These are phyloP conservation scores for Trialeurodes vaporariorum DNA, from an alignment of 1,140 invertebrate genomes.

Conservation along the genomic window DNA sequence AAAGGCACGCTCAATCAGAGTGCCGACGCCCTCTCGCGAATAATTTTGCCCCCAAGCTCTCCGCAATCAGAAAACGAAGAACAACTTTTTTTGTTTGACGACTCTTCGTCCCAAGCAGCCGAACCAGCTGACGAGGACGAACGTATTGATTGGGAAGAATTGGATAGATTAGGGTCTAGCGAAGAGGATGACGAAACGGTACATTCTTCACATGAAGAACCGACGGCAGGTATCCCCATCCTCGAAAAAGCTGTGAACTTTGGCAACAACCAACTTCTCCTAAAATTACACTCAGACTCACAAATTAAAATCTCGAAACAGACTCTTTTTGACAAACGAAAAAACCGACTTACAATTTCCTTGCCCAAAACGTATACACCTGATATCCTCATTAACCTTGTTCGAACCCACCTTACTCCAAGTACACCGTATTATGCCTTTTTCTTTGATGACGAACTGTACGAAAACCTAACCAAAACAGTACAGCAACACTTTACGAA, in stretches of 20 bases:
- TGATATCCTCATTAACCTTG: too few relatives aligned
- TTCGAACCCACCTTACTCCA: too few relatives aligned
- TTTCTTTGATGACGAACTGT: too few relatives aligned
- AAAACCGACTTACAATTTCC: too few relatives aligned
- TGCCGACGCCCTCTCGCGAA: slow-evolving; percentile 21
- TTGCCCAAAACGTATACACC: too few relatives aligned
- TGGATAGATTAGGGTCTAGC: neutral
- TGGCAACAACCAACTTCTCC: slow-evolving; percentile 5
- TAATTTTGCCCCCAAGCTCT: slow-evolving; percentile 13
- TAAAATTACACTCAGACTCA: too few relatives aligned
- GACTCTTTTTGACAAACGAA: too few relatives aligned
- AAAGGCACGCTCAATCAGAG: slow-evolving; percentile 15
- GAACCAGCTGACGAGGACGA: slow-evolving; percentile 1
- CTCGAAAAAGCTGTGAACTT: neutral
- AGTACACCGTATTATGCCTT: too few relatives aligned
- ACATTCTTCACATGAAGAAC: neutral
- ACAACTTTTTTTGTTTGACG: too few relatives aligned
- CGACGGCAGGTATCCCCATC: slow-evolving; percentile 2
- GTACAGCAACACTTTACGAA: too few relatives aligned
- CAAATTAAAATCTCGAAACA: too few relatives aligned
- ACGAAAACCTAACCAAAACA: too few relatives aligned
- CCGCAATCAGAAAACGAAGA: neutral
- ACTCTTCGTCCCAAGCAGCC: neutral
- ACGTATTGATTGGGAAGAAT: neutral
- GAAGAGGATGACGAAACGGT: neutral